Evolutionary conservation across 2,113 vertebrate genomes (phyloP).

Genomic region (Eretmochelys imbricata): DNA sequence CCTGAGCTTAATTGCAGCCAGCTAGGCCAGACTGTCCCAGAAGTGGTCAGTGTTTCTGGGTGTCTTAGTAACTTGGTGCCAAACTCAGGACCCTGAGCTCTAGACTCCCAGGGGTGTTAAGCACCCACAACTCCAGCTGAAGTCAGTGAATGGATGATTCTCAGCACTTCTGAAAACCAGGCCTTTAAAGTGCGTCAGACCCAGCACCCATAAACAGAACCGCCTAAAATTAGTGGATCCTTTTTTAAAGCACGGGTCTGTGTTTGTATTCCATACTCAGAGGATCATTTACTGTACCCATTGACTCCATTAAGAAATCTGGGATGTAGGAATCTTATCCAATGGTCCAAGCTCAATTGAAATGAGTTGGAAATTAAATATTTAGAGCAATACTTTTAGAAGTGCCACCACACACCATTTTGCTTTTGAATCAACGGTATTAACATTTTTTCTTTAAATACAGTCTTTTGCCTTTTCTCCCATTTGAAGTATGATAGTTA

Average conservation of each 20-base stretch:
- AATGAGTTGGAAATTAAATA: slow-evolving; percentile 4
- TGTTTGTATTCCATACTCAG: not conserved
- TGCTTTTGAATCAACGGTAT: not conserved
- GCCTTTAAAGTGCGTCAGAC: not conserved
- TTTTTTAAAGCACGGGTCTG: not conserved
- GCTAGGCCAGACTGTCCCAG: not conserved
- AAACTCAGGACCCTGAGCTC: rapidly evolving
- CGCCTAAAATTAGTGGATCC: not conserved
- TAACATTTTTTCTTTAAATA: slow-evolving; percentile 5
- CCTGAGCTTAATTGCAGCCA: not conserved
- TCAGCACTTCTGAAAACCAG: not conserved
- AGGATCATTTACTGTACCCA: not conserved
- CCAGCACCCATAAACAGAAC: not conserved
- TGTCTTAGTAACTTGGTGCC: not conserved
- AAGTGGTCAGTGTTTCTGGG: not conserved
- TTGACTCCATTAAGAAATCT: slow-evolving; percentile 9
- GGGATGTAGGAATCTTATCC: not conserved
- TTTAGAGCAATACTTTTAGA: not conserved
- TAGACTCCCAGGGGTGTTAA: not conserved
- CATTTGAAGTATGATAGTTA: not conserved
- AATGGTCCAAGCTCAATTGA: not conserved
- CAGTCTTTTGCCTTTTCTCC: not conserved
- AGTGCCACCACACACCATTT: not conserved
- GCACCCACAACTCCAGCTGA: not conserved
- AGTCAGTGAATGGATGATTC: not conserved